phyloP scores from a whole-genome alignment of 2,888 invertebrate genomes.

The Polietes domitor region DNA sequence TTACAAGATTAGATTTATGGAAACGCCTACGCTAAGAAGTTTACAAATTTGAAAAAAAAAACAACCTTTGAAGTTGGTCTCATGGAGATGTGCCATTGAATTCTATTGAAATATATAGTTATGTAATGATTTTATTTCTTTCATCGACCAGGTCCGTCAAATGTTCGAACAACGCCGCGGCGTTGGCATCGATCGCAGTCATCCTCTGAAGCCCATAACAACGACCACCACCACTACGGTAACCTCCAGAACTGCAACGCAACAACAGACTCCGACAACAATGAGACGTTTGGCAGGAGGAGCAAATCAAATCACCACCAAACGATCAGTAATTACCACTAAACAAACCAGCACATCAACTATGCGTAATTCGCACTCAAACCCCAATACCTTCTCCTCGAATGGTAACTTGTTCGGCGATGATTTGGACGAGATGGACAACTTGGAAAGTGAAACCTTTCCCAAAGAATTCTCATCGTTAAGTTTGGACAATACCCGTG shows the following conservation, averaged over 20 bases:
- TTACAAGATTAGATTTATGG: no score
- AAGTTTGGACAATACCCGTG: constrained; percentile 69
- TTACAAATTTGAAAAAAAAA: no score
- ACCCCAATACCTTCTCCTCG: not conserved
- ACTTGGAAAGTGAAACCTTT: constrained; percentile 72
- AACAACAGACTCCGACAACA: constrained; percentile 16
- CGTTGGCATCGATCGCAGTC: constrained; percentile 90
- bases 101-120: not conserved
- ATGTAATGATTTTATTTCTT: not conserved
- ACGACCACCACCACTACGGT: constrained; percentile 71
- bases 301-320: constrained; percentile 7
- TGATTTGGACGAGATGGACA: constrained; percentile 65
- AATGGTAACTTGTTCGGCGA: constrained; percentile 52
- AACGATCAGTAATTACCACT: constrained; percentile 8
- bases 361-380: not conserved
- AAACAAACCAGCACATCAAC: constrained; percentile 16
- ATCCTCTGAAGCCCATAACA: constrained; percentile 89
- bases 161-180: constrained; percentile 91
- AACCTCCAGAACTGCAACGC: constrained; percentile 32
- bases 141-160: constrained; percentile 86
- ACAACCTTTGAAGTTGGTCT: no score
- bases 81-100: no score
- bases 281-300: constrained; percentile 45
- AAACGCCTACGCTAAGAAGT: no score
- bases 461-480: constrained; percentile 72